Base-by-base conservation (phyloP, 2,797 vertebrate species). In the Phoebastria nigripes region DNA sequence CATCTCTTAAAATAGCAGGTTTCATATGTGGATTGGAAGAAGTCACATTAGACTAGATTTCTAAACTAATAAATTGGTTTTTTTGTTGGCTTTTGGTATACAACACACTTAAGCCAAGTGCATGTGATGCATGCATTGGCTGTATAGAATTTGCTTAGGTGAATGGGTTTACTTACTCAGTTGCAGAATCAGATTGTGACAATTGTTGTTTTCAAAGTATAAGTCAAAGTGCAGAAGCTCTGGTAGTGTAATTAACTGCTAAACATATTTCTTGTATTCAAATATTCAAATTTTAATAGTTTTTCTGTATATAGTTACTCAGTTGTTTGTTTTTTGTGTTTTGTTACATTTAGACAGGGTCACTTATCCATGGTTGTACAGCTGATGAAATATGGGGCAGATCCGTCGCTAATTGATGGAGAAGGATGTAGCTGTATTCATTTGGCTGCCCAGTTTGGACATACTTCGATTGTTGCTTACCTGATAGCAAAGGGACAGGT, bases 401-500 rank as follows among this genome's bases (percentile, higher is more conserved):
- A 99, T 97, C 99, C 99, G 5, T 99, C 99, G 62, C 98, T 99
- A 96, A 99, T 99, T 84, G 99, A 99, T 63, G 99, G 99, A 72
- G 99, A 99, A 98, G 99, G 99, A 88, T 99, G 99, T 97, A 99
- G 99, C 98, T 99, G 99, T 90, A 99, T 99, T 94, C 99, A 99
- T 94, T 97, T 99, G 97, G 99, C 99, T 33, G 99, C 99, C 77
- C 99, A 99, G 98, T 99, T 99, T 62, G 99, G 99, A 97, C 99
- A 99, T 98, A 99, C 99, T 79, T 99, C 99, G 71, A 99, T 99
- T 93, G 99, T 99, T 97, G 99, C 99, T 80, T 99, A 99, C 98
- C 98, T 99, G 84, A 99, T 99, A 94, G 99, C 99, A 96, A 99
- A 99, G 98, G 99, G 99, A 98, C 99, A 99, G 99, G 99, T 99